A percentile compares a stretch with the other conserved stretches of the same genome.
Evolutionary conservation across 2,113 vertebrate species (phyloP).

Genomic region (Zosterops japonicus): DNA sequence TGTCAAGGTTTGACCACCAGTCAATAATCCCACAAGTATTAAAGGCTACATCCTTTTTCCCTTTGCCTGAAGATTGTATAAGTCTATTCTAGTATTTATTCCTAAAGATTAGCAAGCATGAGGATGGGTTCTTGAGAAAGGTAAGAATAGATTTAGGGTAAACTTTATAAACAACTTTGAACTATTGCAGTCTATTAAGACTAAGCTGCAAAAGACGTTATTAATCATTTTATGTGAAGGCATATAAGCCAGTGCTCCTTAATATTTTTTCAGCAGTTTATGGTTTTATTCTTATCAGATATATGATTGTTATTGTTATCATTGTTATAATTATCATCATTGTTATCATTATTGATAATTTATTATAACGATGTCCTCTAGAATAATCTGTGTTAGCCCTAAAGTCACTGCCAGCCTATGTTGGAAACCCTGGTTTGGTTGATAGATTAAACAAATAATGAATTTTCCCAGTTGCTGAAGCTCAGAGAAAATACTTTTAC

Average conservation of each 20-base stretch:
- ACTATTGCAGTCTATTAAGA: not conserved
- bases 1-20: not conserved
- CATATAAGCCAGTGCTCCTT: not conserved
- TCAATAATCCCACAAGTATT: not conserved
- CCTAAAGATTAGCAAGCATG: not conserved
- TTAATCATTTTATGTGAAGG: not conserved
- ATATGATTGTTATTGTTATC: not conserved
- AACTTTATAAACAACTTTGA: not conserved
- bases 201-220: not conserved
- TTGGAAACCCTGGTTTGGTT: not conserved
- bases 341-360: not conserved
- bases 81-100: not conserved
- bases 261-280: not conserved
- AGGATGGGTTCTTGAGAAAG: not conserved
- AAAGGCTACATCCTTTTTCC: not conserved
- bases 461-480: not conserved
- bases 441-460: not conserved
- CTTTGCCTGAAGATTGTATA: not conserved
- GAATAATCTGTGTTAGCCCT: not conserved
- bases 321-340: too few relatives aligned
- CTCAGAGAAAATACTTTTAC: not conserved
- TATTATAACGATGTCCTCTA: not conserved
- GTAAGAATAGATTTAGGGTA: not conserved
- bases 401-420: not conserved
- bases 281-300: not conserved